These are phyloP conservation scores for Pseudachorutes palmiensis DNA, from an alignment of 1,140 invertebrate species.

Conservation along the genomic window DNA sequence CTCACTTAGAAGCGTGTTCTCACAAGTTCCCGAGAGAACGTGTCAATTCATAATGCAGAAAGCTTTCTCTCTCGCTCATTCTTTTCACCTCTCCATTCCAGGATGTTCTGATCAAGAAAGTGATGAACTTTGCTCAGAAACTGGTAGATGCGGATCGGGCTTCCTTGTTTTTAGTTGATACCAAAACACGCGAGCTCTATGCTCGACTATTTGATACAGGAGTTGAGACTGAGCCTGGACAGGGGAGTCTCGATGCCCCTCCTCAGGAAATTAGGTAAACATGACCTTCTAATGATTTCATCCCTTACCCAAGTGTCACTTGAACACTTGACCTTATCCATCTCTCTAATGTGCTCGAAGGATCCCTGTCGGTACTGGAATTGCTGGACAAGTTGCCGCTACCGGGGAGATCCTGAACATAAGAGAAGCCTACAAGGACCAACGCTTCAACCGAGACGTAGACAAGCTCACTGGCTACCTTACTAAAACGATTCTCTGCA, in stretches of 20 bases:
- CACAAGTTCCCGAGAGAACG: not conserved
- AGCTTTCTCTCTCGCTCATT: no score
- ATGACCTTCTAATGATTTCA: not conserved
- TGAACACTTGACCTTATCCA: not conserved
- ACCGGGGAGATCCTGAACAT: slow-evolving; percentile 71
- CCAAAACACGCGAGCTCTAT: slow-evolving; percentile 62
- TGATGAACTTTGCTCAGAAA: slow-evolving; percentile 71
- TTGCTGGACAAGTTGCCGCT: slow-evolving; percentile 62
- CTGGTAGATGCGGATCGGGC: slow-evolving; percentile 72
- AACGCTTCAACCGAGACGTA: slow-evolving; percentile 67
- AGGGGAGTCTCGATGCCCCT: not conserved
- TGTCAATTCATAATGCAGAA: not conserved
- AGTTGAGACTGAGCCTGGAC: not conserved
- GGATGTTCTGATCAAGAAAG: slow-evolving; percentile 69
- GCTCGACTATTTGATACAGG: slow-evolving; percentile 46
- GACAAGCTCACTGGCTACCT: slow-evolving; percentile 68
- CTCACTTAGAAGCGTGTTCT: not conserved
- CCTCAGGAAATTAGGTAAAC: slow-evolving; percentile 8
- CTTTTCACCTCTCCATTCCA: not conserved
- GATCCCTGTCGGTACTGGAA: slow-evolving; percentile 56
- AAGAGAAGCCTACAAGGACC: slow-evolving; percentile 66
- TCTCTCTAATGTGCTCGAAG: slow-evolving; percentile 39
- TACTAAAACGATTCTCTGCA: slow-evolving; percentile 69
- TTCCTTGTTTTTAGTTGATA: slow-evolving; percentile 66
- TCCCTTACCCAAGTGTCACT: no score